Evolutionary conservation across 2,797 vertebrate genomes (phyloP), one percentile per base, ranked within the genome.

Genomic region (Tympanoctomys barrerae): DNA sequence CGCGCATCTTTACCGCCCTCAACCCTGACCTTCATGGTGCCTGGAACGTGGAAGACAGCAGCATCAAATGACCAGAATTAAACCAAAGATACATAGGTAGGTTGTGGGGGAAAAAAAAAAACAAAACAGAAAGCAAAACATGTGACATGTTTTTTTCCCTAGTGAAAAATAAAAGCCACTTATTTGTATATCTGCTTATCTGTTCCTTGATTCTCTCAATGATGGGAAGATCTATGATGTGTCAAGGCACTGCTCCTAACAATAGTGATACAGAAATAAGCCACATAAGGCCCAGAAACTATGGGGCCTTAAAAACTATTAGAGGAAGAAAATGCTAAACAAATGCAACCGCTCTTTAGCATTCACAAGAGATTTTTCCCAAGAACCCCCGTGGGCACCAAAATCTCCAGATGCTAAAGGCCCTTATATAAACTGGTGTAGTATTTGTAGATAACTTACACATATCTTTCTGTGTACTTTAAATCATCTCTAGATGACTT

Each of bases 121-220:
- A 21, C 10, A 21, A 36, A 70, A 21, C 0, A 39, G 31, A 61
- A 83, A 46, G 24, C 18, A 81, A 68, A 78, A 80, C 73, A 31
- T 5, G 33, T 18, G 7, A 4, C 1, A 0, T 18, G 2, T 14
- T 52, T 26, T 21, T 26, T 61, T 61, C 46, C 46, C 16, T 2
- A 21, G 28, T 75, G 46, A 57, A 42, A 87, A 46, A 46, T 19
- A 46, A 87, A 61, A 91, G 36, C 54, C 26, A 2, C 21, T 70
- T 39, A 22, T 0, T 12, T 39, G 13, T 5, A 14, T 4, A 7
- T n/a, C 39, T 57, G 28, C 12, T 57, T 24, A 8, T 42, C 46
- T 8, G 19, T 10, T 54, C 54, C 26, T 19, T 28, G 28, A 16
- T 19, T 83, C 52, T 16, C 3, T 49, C n/a, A 36, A 11, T 5